phyloP scores from a whole-genome alignment of 2,113 vertebrate genomes.

The Elgaria multicarinata region DNA sequence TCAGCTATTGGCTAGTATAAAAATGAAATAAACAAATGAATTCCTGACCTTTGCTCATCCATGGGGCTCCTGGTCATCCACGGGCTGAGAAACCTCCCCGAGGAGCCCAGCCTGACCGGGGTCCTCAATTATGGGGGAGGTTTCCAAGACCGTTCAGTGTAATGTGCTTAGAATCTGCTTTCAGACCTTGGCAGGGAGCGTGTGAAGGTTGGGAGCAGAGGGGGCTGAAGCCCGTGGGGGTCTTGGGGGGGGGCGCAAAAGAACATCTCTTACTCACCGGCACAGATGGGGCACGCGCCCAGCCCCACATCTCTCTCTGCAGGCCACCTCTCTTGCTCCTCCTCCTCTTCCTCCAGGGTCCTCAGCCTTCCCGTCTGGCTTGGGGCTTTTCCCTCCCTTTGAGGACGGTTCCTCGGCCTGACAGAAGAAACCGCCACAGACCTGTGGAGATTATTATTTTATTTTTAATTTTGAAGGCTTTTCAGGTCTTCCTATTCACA shows the following conservation, averaged over 20 bases:
- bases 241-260: no score
- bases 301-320: neutral
- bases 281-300: slow-evolving; percentile 17
- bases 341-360: neutral
- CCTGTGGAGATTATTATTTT: neutral
- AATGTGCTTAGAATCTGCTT: no score
- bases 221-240: neutral
- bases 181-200: neutral
- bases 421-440: neutral
- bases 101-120: no score
- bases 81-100: no score
- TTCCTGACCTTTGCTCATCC: no score
- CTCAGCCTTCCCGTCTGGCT: neutral
- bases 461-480: no score
- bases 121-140: no score
- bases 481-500: no score
- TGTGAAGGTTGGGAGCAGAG: neutral
- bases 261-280: neutral
- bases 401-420: neutral
- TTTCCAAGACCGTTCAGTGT: no score
- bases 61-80: no score
- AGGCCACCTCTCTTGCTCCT: accelerated
- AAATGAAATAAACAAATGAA: no score
- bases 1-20: no score
- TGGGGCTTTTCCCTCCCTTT: neutral